phyloP scores from a whole-genome alignment of 2,797 vertebrate genomes.

The Microctenopoma stevenorrisi region DNA sequence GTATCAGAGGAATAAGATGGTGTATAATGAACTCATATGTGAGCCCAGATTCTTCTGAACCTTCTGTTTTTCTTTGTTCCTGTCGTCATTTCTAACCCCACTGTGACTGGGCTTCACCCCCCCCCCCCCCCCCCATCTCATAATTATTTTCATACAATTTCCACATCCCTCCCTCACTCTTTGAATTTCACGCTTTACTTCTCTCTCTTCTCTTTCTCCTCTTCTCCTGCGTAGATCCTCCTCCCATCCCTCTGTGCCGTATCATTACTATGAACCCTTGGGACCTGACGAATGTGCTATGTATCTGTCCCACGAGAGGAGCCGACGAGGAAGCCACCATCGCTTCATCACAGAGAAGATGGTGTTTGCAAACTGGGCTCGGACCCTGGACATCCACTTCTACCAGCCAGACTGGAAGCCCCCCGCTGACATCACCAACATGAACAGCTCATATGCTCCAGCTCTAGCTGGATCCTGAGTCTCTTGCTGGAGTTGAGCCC shows the following conservation, averaged over 20 bases:
- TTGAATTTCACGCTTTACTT: conserved; percentile 66
- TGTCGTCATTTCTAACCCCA: conserved; percentile 31
- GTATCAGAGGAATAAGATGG: conserved; percentile 41
- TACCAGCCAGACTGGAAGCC: conserved; percentile 91
- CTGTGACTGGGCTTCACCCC: conserved; percentile 26
- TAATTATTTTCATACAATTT: conserved; percentile 60
- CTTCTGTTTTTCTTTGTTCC: conserved; percentile 55
- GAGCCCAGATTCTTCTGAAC: conserved; percentile 54
- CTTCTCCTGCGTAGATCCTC: conserved; percentile 79
- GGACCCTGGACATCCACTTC: conserved; percentile 89
- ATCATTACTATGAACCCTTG: conserved; percentile 94
- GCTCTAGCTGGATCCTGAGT: conserved; percentile 59
- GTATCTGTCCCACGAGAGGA: conserved; percentile 93
- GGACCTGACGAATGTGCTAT: conserved; percentile 92
- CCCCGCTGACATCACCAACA: not conserved
- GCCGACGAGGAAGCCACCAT: conserved; percentile 90
- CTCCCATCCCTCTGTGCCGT: conserved; percentile 88
- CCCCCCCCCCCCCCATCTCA: conserved; percentile 21
- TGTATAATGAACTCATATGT: conserved; percentile 62
- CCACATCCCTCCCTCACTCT: conserved; percentile 62
- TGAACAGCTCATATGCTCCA: conserved; percentile 54
- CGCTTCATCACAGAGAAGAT: conserved; percentile 95
- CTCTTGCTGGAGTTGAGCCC: conserved; percentile 11
- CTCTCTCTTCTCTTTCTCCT: conserved; percentile 27
- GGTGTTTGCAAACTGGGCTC: conserved; percentile 94